Conservation (phyloP, 2,888 invertebrate species). For the Drosophila tripunctata region DNA sequence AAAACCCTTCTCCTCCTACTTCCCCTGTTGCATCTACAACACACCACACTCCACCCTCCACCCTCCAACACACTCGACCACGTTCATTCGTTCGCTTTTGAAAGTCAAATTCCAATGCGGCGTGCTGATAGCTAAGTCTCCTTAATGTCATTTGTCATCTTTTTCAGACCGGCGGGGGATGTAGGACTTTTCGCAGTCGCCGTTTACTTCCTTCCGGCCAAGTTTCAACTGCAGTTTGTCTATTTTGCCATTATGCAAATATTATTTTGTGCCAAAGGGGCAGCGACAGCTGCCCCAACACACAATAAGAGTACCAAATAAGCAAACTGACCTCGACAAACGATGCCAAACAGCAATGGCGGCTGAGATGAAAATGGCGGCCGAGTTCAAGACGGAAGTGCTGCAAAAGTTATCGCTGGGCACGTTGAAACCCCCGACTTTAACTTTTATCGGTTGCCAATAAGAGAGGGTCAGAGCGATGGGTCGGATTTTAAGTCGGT, state of each 20-base stretch:
- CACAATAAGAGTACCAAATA: slow-evolving; percentile 38
- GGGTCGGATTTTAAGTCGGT: not conserved
- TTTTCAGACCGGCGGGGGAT: slow-evolving; percentile 20
- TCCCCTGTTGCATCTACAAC: no score
- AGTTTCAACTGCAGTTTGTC: slow-evolving; percentile 58
- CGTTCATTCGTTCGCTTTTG: slow-evolving; percentile 31
- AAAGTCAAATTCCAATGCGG: slow-evolving; percentile 52
- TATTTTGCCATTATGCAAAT: slow-evolving; percentile 74
- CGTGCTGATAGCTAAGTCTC: slow-evolving; percentile 56
- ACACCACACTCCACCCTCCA: not conserved
- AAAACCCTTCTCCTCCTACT: not conserved
- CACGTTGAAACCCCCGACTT: slow-evolving; percentile 24
- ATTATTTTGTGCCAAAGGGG: slow-evolving; percentile 63
- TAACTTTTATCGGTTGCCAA: slow-evolving; percentile 45
- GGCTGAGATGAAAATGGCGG: not conserved
- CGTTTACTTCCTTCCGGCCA: not conserved
- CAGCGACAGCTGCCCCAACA: slow-evolving; percentile 10
- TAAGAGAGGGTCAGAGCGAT: not conserved
- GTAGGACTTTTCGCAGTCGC: not conserved
- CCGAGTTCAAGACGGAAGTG: not conserved
- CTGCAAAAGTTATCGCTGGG: slow-evolving; percentile 34
- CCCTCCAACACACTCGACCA: not conserved
- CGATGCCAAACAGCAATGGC: not conserved
- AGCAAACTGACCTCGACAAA: slow-evolving; percentile 18
- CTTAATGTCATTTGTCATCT: slow-evolving; percentile 74